These are phyloP conservation scores for Campylorhamphus procurvoides DNA, from an alignment of 2,113 vertebrate species.

Conservation along the genomic window DNA sequence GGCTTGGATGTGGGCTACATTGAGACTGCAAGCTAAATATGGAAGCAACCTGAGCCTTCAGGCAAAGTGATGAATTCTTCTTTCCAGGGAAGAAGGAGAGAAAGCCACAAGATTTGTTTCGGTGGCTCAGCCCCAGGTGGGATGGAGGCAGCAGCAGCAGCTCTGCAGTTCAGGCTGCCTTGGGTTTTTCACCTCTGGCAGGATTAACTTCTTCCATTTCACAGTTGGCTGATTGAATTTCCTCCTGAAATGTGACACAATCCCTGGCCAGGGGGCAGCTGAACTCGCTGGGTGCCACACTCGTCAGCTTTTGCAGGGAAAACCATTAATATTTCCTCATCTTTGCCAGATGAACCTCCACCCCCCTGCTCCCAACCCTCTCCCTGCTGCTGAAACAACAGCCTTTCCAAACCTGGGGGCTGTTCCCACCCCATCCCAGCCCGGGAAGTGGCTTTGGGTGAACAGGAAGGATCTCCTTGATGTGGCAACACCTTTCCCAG, in stretches of 20 bases:
- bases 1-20: neutral
- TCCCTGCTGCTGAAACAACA: neutral
- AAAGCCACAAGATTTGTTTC: neutral
- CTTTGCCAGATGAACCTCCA: neutral
- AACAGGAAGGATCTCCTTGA: neutral
- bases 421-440: neutral
- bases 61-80: neutral
- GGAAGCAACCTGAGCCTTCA: neutral
- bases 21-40: neutral
- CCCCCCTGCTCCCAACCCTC: neutral
- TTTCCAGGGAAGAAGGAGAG: neutral
- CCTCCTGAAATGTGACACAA: neutral
- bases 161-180: neutral
- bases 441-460: neutral
- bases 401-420: neutral
- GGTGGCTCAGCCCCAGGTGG: neutral
- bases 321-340: neutral
- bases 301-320: neutral
- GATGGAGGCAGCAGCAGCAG: neutral
- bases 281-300: neutral
- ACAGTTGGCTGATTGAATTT: neutral
- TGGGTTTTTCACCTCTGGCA: neutral
- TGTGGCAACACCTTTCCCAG: neutral
- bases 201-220: conserved; percentile 42
- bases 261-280: neutral